Evolutionary conservation across 2,888 invertebrate species (phyloP).

Genomic region (Eupeodes luniger): DNA sequence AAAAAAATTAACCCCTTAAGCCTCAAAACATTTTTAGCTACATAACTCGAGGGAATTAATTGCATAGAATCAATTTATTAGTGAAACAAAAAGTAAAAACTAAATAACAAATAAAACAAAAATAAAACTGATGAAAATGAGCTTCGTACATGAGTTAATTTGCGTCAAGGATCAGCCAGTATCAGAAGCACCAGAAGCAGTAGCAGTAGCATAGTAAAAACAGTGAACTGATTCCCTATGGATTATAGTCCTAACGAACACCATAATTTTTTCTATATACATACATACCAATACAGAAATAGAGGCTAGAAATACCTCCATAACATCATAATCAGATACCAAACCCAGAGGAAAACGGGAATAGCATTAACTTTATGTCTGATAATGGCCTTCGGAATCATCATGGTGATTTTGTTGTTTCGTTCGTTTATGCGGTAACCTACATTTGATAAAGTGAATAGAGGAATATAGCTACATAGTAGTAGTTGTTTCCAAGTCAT

Average conservation of each 20-base stretch:
- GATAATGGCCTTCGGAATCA: conserved; percentile 8
- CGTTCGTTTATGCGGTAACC: background rate
- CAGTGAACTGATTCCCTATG: background rate
- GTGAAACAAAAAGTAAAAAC: background rate
- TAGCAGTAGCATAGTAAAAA: background rate
- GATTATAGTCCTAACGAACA: background rate
- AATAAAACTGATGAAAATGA: background rate
- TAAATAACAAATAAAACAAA: background rate
- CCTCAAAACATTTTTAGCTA: background rate
- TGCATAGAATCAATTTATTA: background rate
- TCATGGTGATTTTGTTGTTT: background rate
- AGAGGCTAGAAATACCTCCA: no score
- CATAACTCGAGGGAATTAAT: background rate
- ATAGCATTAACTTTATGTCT: background rate
- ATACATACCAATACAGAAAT: no score
- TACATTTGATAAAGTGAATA: background rate
- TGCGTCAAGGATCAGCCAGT: conserved; percentile 3
- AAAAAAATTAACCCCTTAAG: background rate
- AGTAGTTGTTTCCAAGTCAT: background rate
- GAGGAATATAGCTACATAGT: no score
- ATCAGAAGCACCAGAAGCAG: no score
- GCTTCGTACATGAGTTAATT: conserved; percentile 9
- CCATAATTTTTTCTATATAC: background rate
- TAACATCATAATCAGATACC: background rate
- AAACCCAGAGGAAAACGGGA: background rate